Conservation (phyloP, 2,888 invertebrate genomes). For the Leucania comma region DNA sequence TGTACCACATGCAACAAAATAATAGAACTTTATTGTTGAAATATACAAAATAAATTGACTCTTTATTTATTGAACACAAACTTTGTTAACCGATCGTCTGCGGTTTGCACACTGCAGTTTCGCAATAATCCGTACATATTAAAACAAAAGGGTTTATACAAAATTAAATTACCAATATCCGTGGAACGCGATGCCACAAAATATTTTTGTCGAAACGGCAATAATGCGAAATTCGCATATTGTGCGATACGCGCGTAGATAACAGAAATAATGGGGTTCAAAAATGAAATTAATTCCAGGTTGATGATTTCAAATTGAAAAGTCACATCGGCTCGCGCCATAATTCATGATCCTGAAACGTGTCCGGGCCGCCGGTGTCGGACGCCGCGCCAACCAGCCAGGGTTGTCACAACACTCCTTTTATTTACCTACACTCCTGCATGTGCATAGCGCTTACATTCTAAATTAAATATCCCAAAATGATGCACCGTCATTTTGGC, state of each 20-base stretch:
- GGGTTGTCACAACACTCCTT: slow-evolving; percentile 76
- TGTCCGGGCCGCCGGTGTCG: slow-evolving; percentile 89
- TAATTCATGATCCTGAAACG: slow-evolving; percentile 91
- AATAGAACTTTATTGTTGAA: slow-evolving; percentile 14
- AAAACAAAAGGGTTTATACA: slow-evolving; percentile 74
- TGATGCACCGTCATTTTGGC: slow-evolving; percentile 38
- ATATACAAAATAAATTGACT: slow-evolving; percentile 50
- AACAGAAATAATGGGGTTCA: slow-evolving; percentile 91
- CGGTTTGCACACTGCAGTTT: slow-evolving; percentile 62
- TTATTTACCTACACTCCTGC: slow-evolving; percentile 70
- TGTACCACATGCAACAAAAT: slow-evolving; percentile 14
- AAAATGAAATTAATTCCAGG: slow-evolving; percentile 91
- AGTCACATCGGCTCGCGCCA: slow-evolving; percentile 91
- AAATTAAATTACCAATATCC: slow-evolving; percentile 80
- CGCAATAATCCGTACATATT: slow-evolving; percentile 68
- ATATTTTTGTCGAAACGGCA: slow-evolving; percentile 87
- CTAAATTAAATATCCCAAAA: slow-evolving; percentile 42
- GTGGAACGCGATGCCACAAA: slow-evolving; percentile 77
- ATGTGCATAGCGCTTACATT: slow-evolving; percentile 60
- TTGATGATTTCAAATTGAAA: slow-evolving; percentile 91
- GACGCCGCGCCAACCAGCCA: slow-evolving; percentile 76
- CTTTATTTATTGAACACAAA: slow-evolving; percentile 58
- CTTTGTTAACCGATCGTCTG: slow-evolving; percentile 60
- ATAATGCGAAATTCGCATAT: slow-evolving; percentile 89
- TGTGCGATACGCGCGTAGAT: slow-evolving; percentile 88